A percentile compares a stretch with the other conserved stretches of the same genome.
phyloP scores from a whole-genome alignment of 2,888 invertebrate genomes.

The Brenthis daphne region DNA sequence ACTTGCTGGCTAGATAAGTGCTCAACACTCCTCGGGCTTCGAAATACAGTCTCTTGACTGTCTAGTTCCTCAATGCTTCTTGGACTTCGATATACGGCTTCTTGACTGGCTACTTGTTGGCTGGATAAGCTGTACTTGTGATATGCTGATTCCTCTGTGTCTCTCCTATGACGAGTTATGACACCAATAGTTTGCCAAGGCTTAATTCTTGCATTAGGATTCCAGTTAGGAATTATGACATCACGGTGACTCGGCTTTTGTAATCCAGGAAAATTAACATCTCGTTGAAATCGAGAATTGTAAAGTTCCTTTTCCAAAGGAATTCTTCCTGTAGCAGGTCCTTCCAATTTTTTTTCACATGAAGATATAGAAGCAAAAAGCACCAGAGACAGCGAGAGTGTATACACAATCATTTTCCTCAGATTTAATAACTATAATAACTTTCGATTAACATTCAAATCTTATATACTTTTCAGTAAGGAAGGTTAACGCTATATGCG shows the following conservation, averaged over 20 bases:
- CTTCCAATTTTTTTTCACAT: constrained; percentile 5
- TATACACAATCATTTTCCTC: constrained; percentile 9
- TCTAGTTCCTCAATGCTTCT: constrained; percentile 31
- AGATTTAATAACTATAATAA: not conserved
- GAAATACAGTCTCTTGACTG: constrained; percentile 1
- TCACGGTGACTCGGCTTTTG: constrained; percentile 49
- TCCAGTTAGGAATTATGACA: constrained; percentile 55
- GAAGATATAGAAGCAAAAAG: not conserved
- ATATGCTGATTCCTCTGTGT: constrained; percentile 20
- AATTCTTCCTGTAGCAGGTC: not conserved
- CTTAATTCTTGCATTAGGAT: constrained; percentile 50
- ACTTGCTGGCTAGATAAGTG: constrained; percentile 18
- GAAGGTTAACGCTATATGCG: not conserved
- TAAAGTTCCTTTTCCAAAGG: no score
- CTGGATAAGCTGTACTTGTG: no score
- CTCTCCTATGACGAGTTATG: constrained; percentile 39
- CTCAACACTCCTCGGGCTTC: constrained; percentile 34
- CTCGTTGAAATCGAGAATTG: constrained; percentile 14
- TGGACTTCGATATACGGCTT: constrained; percentile 8
- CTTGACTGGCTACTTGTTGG: not conserved
- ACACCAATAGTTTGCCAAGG: constrained; percentile 51
- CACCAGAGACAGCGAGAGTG: not conserved
- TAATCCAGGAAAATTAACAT: constrained; percentile 33
- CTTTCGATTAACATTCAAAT: not conserved
- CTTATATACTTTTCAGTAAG: constrained; percentile 25